These are phyloP conservation scores for Tupaia tana DNA, from an alignment of 2,113 vertebrate genomes.

Conservation along the genomic window DNA sequence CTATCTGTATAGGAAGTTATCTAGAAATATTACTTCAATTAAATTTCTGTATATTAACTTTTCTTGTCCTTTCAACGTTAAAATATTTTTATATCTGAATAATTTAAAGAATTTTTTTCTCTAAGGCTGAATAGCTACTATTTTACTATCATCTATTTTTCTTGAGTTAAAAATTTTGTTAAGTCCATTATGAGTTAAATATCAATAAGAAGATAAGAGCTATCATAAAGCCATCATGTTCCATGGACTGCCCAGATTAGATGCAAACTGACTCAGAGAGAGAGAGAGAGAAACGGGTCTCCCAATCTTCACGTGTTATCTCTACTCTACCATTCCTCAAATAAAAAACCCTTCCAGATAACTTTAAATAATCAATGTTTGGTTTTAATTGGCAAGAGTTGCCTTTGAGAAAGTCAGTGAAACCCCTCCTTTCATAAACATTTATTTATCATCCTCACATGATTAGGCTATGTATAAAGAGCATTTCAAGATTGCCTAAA, in stretches of 20 bases:
- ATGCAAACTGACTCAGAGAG: conserved; percentile 76
- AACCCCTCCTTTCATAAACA: conserved; percentile 16
- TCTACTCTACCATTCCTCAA: background rate
- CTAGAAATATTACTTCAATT: conserved; percentile 67
- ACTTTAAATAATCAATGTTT: conserved; percentile 48
- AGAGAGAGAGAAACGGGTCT: background rate
- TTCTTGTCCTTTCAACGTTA: conserved; percentile 54
- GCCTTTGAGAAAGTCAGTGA: conserved; percentile 14
- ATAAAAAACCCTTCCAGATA: conserved; percentile 11
- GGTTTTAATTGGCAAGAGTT: conserved; percentile 39
- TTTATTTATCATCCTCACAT: conserved; percentile 17
- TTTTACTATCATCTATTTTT: conserved; percentile 54
- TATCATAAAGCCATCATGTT: conserved; percentile 72
- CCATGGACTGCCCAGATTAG: conserved; percentile 75
- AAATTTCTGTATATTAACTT: conserved; percentile 56
- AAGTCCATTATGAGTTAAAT: conserved; percentile 75
- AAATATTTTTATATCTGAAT: conserved; percentile 77
- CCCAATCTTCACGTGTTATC: background rate
- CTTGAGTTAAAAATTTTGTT: conserved; percentile 69
- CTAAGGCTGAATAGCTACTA: conserved; percentile 40
- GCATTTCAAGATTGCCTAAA: conserved; percentile 67
- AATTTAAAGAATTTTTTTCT: conserved; percentile 50
- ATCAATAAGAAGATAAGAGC: conserved; percentile 81
- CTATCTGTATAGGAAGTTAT: conserved; percentile 62
- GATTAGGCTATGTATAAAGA: conserved; percentile 67